A percentile compares a stretch with the other conserved stretches of the same genome.
Evolutionary conservation across 2,113 vertebrate species (phyloP).

Genomic region (Tetrax tetrax): DNA sequence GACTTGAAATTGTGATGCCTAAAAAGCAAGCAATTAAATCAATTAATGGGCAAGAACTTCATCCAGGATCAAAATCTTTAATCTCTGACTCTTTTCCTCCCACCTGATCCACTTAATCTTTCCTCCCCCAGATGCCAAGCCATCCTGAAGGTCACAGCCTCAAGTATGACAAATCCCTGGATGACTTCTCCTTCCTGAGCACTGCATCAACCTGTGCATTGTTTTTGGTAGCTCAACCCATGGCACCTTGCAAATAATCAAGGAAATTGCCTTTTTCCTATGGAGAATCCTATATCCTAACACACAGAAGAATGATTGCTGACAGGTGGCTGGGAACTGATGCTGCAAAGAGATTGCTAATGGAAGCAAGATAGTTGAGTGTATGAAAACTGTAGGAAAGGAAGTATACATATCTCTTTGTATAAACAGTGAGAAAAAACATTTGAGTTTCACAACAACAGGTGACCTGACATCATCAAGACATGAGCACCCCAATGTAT

Average conservation of each 20-base stretch:
- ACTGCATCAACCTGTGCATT: background rate
- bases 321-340: slow-evolving; percentile 1
- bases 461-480: background rate
- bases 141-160: background rate
- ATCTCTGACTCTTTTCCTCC: background rate
- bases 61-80: background rate
- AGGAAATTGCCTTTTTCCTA: background rate
- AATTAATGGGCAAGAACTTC: background rate
- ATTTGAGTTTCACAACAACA: background rate
- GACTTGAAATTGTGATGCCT: background rate
- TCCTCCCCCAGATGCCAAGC: background rate
- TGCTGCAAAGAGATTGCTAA: background rate
- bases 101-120: background rate
- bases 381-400: background rate
- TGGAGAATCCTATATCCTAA: slow-evolving; percentile 9
- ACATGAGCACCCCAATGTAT: background rate
- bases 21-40: background rate
- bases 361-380: background rate
- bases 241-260: background rate
- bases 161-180: background rate
- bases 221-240: background rate
- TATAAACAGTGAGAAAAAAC: background rate
- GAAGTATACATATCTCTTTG: background rate
- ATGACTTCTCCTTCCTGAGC: background rate
- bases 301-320: background rate